phyloP scores from a whole-genome alignment of 2,113 vertebrate species.

The Phylloscopus trochilus region DNA sequence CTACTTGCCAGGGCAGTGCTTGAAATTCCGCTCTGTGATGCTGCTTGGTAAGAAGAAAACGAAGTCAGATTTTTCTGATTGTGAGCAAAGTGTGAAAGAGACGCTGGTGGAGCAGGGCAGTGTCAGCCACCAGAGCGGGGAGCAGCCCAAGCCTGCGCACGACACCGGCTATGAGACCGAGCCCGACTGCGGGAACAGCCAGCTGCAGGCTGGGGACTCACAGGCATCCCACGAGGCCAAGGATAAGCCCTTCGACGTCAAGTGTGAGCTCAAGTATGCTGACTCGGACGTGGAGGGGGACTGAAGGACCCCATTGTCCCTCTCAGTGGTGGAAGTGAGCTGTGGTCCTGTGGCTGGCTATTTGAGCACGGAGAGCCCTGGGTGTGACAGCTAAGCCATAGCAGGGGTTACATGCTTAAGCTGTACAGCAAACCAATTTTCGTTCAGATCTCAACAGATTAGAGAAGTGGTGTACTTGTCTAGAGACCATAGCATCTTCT shows the following conservation, averaged over 20 bases:
- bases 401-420: not conserved
- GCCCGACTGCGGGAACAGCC: slow-evolving; percentile 84
- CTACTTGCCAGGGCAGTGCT: slow-evolving; percentile 88
- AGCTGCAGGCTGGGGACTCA: slow-evolving; percentile 69
- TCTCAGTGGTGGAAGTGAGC: not conserved
- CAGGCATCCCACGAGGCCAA: slow-evolving; percentile 63
- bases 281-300: slow-evolving; percentile 83
- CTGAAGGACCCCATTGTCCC: not conserved
- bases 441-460: not conserved
- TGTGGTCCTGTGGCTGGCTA: not conserved
- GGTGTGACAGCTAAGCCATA: not conserved
- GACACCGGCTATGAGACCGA: slow-evolving; percentile 95
- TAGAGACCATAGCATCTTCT: slow-evolving; percentile 21
- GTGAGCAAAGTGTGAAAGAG: slow-evolving; percentile 88
- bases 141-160: slow-evolving; percentile 77
- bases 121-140: slow-evolving; percentile 80
- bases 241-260: slow-evolving; percentile 89
- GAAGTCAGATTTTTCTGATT: slow-evolving; percentile 81
- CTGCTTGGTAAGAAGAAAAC: slow-evolving; percentile 84
- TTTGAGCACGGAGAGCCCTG: not conserved
- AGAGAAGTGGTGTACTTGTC: slow-evolving; percentile 25
- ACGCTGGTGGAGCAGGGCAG: slow-evolving; percentile 78
- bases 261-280: slow-evolving; percentile 87
- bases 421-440: slow-evolving; percentile 4
- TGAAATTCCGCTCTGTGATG: slow-evolving; percentile 83